phyloP scores from a whole-genome alignment of 2,888 invertebrate genomes.

The Eilema depressum region DNA sequence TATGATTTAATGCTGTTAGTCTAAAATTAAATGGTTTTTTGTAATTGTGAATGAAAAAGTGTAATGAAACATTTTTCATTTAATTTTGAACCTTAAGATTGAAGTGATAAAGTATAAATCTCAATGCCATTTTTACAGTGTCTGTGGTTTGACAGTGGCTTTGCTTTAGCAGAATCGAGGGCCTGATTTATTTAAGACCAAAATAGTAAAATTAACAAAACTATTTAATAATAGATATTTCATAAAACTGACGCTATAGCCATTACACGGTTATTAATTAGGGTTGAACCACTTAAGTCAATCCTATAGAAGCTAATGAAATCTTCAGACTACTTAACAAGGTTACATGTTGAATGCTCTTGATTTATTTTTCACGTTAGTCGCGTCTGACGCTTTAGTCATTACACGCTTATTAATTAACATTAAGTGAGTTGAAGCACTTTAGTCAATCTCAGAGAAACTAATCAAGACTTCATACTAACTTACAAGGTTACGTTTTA shows the following conservation, averaged over 20 bases:
- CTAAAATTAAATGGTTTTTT: too few relatives aligned
- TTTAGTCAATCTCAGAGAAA: slow-evolving; percentile 1
- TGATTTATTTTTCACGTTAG: slow-evolving; percentile 24
- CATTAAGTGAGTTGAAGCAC: background rate
- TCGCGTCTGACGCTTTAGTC: background rate
- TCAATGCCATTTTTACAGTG: too few relatives aligned
- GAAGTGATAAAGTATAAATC: too few relatives aligned
- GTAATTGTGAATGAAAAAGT: too few relatives aligned
- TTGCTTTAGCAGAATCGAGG: too few relatives aligned
- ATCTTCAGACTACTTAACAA: background rate
- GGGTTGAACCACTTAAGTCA: background rate
- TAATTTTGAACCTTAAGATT: too few relatives aligned
- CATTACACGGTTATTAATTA: background rate
- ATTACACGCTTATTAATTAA: background rate
- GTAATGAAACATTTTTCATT: too few relatives aligned
- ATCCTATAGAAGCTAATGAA: background rate
- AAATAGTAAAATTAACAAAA: background rate
- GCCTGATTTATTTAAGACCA: background rate
- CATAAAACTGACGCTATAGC: background rate
- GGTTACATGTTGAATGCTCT: background rate
- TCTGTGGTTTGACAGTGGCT: too few relatives aligned
- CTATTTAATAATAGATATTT: background rate
- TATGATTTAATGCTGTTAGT: too few relatives aligned
- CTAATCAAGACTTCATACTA: background rate
- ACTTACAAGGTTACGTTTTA: background rate